Evolutionary conservation across 2,797 vertebrate species (phyloP), one percentile per base, ranked within the genome.

Genomic region (Chaunax sp.): DNA sequence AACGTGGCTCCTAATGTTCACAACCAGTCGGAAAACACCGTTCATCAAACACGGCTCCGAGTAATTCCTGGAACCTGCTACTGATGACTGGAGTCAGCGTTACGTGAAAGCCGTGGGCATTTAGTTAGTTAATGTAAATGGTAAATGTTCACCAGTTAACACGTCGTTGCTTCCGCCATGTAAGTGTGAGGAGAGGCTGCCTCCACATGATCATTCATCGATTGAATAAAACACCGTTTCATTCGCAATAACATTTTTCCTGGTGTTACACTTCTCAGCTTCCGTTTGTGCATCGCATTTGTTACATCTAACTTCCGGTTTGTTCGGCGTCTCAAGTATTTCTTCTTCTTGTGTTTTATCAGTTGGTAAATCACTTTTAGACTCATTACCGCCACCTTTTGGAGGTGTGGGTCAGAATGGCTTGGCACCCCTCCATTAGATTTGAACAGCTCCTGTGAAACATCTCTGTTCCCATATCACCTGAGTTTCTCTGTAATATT

Each of bases 161-260:
- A 5, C 1, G 14, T 16, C 3, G 41, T 9, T 38, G 1, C 19
- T 7, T 25, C 13, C 25, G 40, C 30, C 12, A 1, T 5, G 3
- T 3, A 3, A 7, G 4, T 16, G 3, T 6, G 15, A 35, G 0
- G 2, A 0, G 2, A 12, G 1, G 7, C 3, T 1, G 35, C 7
- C 0, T 15, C 15, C 1, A 2, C 18, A 1, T 18, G 20, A 2
- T 2, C 4, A 6, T 10, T 37, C 6, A 7, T 25, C 33, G 3
- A n/a, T 13, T 19, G 6, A 20, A n/a, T 1, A 7, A 28, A 53
- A 11, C 1, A 5, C 15, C 2, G 16, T 26, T 63, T 41, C 6
- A 43, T 10, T 49, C 2, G 5, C 7, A 19, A 3, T 2, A 3
- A 6, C 18, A 14, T 20, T 23, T 20, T 45, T 20, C 14, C 19